Base-by-base conservation (phyloP, 2,888 invertebrate species). In the Gymnoscelis rufifasciata region DNA sequence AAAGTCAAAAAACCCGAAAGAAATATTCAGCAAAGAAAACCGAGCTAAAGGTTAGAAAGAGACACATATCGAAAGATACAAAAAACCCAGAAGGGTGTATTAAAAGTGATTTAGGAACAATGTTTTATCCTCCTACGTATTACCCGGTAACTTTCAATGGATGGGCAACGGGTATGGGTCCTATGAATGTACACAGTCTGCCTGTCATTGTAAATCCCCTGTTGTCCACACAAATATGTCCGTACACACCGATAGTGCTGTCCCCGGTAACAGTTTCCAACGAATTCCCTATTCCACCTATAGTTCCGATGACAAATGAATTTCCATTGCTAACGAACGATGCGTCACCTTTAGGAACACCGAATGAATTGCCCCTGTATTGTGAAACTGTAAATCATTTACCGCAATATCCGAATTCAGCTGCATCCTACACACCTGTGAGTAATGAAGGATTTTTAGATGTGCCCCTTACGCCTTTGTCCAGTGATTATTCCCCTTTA, bases 171-270 rank as follows among this genome's bases (percentile, higher is more conserved):
- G 24, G 58, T 51, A 38, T 51, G 24, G 46, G 50, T 40, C 51
- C 53, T 24, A 6, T 59, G 24, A 64, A 60, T 27, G 43, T 54
- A 19, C 11, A 43, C 11, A 50, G 56, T 30, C 38, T 62, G 31
- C 63, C 68, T 36, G 39, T 63, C 33, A 14, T 63, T 8, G 38
- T 59, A 28, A 53, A 55, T 39, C 53, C 59, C 29, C 29, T 62
- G 26, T 27, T 57, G 29, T 41, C 52, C 38, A 29, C 61, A 13
- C 49, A 60, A 42, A 41, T 62, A 53, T 62, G 53, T 15, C 59
- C 62, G 52, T 51, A 56, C 52, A 11, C 54, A 12, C 38, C 54
- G 10, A 38, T 55, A 14, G 38, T 50, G 12, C 31, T 28, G 12
- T 53, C 49, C 13, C 39, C 47, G 4, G 29, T 51, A 36, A 41